Conservation (phyloP, 2,797 vertebrate genomes). For the Periophthalmus magnuspinnatus region DNA sequence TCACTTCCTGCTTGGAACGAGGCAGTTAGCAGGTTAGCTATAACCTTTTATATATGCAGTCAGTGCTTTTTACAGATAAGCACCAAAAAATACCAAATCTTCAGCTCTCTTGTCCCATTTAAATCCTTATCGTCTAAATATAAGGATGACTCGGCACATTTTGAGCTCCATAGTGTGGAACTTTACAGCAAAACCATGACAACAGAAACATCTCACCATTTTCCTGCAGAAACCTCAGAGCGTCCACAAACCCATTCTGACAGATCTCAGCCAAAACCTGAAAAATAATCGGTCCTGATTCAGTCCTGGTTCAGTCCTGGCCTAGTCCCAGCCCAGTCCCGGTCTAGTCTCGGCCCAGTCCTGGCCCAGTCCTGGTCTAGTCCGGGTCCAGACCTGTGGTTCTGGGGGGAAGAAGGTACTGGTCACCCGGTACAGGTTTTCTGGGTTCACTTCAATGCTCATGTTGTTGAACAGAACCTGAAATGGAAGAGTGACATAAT, state of each 20-base stretch:
- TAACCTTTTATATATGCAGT: too few relatives aligned
- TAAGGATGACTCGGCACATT: too few relatives aligned
- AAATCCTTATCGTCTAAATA: too few relatives aligned
- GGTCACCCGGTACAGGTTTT: slow-evolving; percentile 79
- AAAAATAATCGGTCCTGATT: neutral
- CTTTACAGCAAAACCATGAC: neutral
- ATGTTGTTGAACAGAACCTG: slow-evolving; percentile 80
- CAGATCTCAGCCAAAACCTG: slow-evolving; percentile 83
- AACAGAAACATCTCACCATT: slow-evolving; percentile 72
- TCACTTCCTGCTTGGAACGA: too few relatives aligned
- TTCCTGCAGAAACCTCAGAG: slow-evolving; percentile 80
- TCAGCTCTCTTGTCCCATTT: too few relatives aligned
- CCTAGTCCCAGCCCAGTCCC: too few relatives aligned
- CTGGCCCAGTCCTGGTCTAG: too few relatives aligned
- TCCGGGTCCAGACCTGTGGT: slow-evolving; percentile 73
- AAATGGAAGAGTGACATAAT: slow-evolving; percentile 59
- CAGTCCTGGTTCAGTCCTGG: neutral
- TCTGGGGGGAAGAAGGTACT: slow-evolving; percentile 82
- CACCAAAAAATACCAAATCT: too few relatives aligned
- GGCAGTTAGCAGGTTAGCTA: too few relatives aligned
- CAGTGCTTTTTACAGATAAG: too few relatives aligned
- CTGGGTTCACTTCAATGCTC: slow-evolving; percentile 79
- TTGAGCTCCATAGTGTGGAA: too few relatives aligned
- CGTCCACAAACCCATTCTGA: slow-evolving; percentile 83
- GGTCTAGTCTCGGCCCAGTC: too few relatives aligned